Conservation (phyloP, 2,888 invertebrate genomes). For the Protophormia terraenovae region DNA sequence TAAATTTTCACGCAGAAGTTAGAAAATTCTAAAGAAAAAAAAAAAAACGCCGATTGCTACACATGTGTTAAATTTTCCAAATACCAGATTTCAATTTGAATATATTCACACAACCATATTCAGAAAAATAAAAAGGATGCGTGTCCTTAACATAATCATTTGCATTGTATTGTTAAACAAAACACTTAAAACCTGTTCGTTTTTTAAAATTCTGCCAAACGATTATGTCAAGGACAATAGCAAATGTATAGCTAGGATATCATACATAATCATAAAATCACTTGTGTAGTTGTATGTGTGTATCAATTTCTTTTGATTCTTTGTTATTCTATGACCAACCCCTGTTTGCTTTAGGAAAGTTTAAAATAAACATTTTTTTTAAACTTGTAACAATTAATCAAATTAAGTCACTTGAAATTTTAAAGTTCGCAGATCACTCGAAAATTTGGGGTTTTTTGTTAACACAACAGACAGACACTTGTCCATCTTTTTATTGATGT, state of each 20-base stretch:
- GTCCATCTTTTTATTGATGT: conserved; percentile 56
- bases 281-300: background rate
- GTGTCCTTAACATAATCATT: conserved; percentile 45
- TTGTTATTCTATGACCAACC: background rate
- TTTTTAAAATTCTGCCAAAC: conserved; percentile 3
- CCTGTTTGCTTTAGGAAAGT: conserved; percentile 13
- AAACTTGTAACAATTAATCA: conserved; percentile 64
- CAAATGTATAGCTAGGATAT: background rate
- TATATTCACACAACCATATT: conserved; percentile 5
- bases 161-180: conserved; percentile 39
- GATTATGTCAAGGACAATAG: conserved; percentile 13
- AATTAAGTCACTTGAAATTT: conserved; percentile 67
- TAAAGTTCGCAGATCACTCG: conserved; percentile 48
- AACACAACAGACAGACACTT: conserved; percentile 47
- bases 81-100: conserved; percentile 30
- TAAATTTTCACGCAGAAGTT: background rate
- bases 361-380: conserved; percentile 16
- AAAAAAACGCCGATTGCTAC: background rate
- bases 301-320: background rate
- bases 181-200: conserved; percentile 63
- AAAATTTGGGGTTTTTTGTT: conserved; percentile 31
- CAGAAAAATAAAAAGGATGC: background rate
- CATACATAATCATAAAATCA: conserved; percentile 1
- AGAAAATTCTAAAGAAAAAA: no score
- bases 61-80: conserved; percentile 39